These are phyloP conservation scores for Chrysotoxum bicinctum DNA, from an alignment of 2,888 invertebrate genomes.

Conservation along the genomic window DNA sequence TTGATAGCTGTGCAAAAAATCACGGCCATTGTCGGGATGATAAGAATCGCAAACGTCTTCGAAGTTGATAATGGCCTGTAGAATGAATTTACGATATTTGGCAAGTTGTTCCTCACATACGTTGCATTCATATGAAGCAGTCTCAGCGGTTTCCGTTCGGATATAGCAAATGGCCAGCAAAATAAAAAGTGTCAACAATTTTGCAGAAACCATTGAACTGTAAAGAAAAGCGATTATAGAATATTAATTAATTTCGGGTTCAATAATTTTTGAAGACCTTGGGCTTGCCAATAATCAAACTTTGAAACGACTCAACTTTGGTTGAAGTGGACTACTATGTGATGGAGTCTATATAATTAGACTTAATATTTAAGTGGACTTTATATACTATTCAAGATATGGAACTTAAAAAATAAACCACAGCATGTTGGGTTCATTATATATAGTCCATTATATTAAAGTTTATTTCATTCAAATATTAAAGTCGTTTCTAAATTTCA, in stretches of 20 bases:
- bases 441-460: too few species aligned
- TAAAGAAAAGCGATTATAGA: neutral
- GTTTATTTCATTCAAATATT: too few species aligned
- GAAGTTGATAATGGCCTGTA: constrained; percentile 79
- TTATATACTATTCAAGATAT: too few species aligned
- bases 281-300: too few species aligned
- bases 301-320: too few species aligned
- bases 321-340: too few species aligned
- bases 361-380: too few species aligned
- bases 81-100: constrained; percentile 79
- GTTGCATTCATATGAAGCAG: constrained; percentile 31
- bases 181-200: constrained; percentile 28
- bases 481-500: too few species aligned
- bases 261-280: too few species aligned
- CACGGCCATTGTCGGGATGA: constrained; percentile 44
- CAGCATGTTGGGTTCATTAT: too few species aligned
- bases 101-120: constrained; percentile 78
- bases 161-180: constrained; percentile 28
- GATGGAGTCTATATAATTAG: too few species aligned
- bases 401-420: too few species aligned
- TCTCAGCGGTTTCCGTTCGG: constrained; percentile 24
- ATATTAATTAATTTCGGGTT: neutral
- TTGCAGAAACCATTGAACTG: constrained; percentile 45
- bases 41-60: constrained; percentile 80
- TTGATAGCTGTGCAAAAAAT: constrained; percentile 76